Percentiles rank a stretch among this genome's conserved stretches.
These are phyloP conservation scores for Microtus montanus DNA, from an alignment of 2,113 vertebrate species.

Conservation along the genomic window DNA sequence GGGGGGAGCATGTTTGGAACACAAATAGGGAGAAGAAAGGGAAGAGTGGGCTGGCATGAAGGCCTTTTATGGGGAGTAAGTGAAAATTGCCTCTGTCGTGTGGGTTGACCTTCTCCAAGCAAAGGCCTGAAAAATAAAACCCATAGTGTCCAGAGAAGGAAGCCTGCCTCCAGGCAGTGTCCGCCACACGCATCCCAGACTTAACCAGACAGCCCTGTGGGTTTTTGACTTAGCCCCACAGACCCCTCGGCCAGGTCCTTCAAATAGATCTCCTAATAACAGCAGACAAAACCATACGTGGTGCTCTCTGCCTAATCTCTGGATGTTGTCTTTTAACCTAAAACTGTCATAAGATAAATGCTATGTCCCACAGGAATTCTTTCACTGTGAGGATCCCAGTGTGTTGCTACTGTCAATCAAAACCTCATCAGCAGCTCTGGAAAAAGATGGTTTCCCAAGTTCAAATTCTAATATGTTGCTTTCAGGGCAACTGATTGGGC, in stretches of 20 bases:
- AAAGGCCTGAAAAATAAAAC: background rate
- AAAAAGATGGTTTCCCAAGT: background rate
- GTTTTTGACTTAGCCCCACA: background rate
- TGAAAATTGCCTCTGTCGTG: background rate
- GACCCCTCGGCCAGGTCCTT: background rate
- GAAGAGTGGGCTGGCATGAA: background rate
- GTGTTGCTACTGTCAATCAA: background rate
- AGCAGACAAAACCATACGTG: background rate
- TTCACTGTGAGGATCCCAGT: background rate
- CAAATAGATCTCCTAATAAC: background rate
- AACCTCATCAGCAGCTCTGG: too few relatives aligned
- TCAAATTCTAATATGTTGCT: background rate
- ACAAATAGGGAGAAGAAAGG: background rate
- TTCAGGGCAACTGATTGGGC: background rate
- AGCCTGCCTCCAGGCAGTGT: background rate
- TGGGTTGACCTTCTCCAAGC: background rate
- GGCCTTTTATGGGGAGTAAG: background rate
- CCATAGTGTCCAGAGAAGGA: background rate
- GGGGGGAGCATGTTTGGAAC: background rate
- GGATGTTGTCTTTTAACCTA: background rate
- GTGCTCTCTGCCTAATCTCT: background rate
- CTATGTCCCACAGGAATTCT: background rate
- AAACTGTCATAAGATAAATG: constrained; percentile 21
- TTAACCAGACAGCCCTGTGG: background rate
- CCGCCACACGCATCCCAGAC: accelerated